A percentile compares a stretch with the other conserved stretches of the same genome.
These are phyloP conservation scores for Liparis tanakae DNA, from an alignment of 2,797 vertebrate genomes.

Conservation along the genomic window DNA sequence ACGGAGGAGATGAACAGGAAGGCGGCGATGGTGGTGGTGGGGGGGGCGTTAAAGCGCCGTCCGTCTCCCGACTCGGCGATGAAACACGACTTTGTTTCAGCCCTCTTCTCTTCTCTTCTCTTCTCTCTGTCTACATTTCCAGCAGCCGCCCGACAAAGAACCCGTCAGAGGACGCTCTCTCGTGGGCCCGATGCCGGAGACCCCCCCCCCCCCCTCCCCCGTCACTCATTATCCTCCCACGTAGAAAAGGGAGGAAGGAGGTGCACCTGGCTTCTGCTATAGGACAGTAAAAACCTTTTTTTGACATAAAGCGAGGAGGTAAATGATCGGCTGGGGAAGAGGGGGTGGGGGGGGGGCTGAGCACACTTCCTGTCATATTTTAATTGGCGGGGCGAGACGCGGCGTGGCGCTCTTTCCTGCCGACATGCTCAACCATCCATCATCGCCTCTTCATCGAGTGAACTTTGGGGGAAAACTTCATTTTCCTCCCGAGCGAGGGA, in stretches of 20 bases:
- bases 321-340: conserved; percentile 48
- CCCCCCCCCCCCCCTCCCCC: background rate
- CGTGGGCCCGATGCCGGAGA: conserved; percentile 25
- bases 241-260: background rate
- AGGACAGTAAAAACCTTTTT: conserved; percentile 10
- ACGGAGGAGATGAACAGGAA: conserved; percentile 32
- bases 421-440: conserved; percentile 65
- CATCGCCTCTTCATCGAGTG: conserved; percentile 52
- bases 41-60: conserved; percentile 29
- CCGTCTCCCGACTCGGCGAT: conserved; percentile 34
- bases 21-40: background rate
- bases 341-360: background rate
- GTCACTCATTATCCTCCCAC: conserved; percentile 40
- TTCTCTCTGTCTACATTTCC: background rate
- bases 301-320: conserved; percentile 35
- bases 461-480: conserved; percentile 63
- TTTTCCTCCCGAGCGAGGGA: conserved; percentile 45
- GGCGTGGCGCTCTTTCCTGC: conserved; percentile 49
- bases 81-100: conserved; percentile 16
- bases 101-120: background rate
- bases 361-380: conserved; percentile 61
- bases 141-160: conserved; percentile 4
- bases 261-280: conserved; percentile 13
- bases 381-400: conserved; percentile 72
- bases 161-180: background rate